Evolutionary conservation across 2,113 vertebrate species (phyloP), one percentile per base, ranked within the genome.

Genomic region (Neomonachus schauinslandi): DNA sequence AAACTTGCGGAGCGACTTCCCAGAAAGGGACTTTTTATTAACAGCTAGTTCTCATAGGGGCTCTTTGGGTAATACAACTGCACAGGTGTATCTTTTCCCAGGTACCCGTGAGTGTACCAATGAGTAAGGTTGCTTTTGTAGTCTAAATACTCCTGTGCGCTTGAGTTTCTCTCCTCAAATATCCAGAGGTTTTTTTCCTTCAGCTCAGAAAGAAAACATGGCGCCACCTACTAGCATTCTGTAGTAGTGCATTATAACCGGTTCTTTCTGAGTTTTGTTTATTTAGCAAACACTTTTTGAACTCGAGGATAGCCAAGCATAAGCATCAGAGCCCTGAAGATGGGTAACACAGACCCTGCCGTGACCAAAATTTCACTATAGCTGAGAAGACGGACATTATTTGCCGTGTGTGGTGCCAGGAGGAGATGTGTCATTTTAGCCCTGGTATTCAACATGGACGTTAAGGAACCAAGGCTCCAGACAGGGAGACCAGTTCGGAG

Each of bases 141-240:
- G 24, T 51, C 5, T 36, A 76, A 49, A n/a, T n/a, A 31, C 51
- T 36, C 11, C n/a, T 67, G 22, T 69, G 36, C 7, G 55, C 42
- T 42, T 33, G 28, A 46, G 13, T 84, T 96, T 93, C 57, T 84
- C 86, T 91, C 91, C 87, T 94, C 57, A 76, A 71, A 33, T 49
- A 61, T 31, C 39, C 10, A 28, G 61, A 55, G 46, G 28, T 63
- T 69, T 86, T 91, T 96, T 39, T 72, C 42, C 53, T 85, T 82
- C 7, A n/a, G 14, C 63, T 92, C 51, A 31, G 36, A 94, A 95
- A 71, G 36, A 92, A 94, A 96, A 61, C 39, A 19, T 51, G 59
- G 71, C 84, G 53, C 95, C 96, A 97, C 67, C 95, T 98, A 91
- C 57, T 72, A 33, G n/a, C 36, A 26, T 49, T 90, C 57, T 76